phyloP scores from a whole-genome alignment of 2,888 invertebrate species.

The Limnephilus marmoratus region DNA sequence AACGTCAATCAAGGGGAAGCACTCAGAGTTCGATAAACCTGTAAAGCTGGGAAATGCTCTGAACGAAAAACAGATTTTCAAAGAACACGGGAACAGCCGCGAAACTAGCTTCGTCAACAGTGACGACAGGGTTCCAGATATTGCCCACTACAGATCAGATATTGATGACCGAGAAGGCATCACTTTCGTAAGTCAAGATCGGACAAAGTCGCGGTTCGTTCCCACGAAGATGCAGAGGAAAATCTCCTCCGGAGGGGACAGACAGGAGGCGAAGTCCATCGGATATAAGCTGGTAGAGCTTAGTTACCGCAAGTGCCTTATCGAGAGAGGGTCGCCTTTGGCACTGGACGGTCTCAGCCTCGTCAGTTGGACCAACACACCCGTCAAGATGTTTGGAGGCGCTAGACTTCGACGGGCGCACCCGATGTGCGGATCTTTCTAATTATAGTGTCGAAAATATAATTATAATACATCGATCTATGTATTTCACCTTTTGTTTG shows the following conservation, averaged over 20 bases:
- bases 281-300: constrained; percentile 74
- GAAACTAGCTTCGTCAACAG: constrained; percentile 72
- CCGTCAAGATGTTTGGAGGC: constrained; percentile 82
- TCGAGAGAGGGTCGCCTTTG: constrained; percentile 75
- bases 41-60: constrained; percentile 74
- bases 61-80: constrained; percentile 71
- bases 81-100: constrained; percentile 69
- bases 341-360: constrained; percentile 73
- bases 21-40: constrained; percentile 70
- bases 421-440: constrained; percentile 79
- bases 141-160: constrained; percentile 72
- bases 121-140: constrained; percentile 72
- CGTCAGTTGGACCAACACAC: constrained; percentile 82
- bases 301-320: constrained; percentile 72
- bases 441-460: constrained; percentile 59
- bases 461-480: neutral
- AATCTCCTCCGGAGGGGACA: neutral
- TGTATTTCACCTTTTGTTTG: neutral
- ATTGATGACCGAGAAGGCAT: constrained; percentile 68
- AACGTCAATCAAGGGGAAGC: constrained; percentile 13
- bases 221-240: constrained; percentile 68
- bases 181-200: constrained; percentile 65
- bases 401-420: constrained; percentile 79
- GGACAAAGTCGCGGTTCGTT: neutral
- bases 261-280: constrained; percentile 65